Conservation (phyloP, 2,113 vertebrate species). For the Bubo blakistoni region DNA sequence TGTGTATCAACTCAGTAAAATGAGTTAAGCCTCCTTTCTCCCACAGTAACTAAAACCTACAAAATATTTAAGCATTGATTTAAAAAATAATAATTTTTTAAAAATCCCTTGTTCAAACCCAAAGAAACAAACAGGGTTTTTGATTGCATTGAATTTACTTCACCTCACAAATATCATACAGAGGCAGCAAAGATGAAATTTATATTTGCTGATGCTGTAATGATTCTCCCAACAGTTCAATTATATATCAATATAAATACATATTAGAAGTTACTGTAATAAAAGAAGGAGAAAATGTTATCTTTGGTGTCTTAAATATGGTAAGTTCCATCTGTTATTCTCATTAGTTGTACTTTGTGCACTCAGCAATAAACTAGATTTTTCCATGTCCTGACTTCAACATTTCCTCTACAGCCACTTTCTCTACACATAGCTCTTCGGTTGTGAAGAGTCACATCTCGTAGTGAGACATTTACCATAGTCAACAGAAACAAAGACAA, state of each 20-base stretch:
- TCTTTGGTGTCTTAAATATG: background rate
- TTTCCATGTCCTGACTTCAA: background rate
- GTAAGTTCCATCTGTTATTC: background rate
- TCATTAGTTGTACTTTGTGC: background rate
- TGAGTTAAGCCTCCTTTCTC: background rate
- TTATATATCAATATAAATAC: background rate
- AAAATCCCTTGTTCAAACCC: background rate
- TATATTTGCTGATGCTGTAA: background rate
- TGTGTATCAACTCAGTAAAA: background rate
- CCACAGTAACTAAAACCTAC: background rate
- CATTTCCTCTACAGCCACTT: background rate
- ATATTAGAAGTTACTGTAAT: background rate
- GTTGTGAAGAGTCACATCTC: background rate
- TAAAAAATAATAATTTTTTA: background rate
- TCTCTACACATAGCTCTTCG: background rate
- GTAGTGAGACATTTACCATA: background rate
- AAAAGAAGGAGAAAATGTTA: background rate
- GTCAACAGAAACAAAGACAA: background rate
- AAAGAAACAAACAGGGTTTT: background rate
- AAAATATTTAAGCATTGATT: background rate
- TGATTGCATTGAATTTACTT: background rate
- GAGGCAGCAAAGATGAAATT: background rate
- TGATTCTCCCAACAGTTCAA: background rate
- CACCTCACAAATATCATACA: background rate
- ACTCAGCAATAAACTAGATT: background rate